Base-by-base conservation (phyloP, 1,140 invertebrate genomes). In the Trichomalopsis sarcophagae region DNA sequence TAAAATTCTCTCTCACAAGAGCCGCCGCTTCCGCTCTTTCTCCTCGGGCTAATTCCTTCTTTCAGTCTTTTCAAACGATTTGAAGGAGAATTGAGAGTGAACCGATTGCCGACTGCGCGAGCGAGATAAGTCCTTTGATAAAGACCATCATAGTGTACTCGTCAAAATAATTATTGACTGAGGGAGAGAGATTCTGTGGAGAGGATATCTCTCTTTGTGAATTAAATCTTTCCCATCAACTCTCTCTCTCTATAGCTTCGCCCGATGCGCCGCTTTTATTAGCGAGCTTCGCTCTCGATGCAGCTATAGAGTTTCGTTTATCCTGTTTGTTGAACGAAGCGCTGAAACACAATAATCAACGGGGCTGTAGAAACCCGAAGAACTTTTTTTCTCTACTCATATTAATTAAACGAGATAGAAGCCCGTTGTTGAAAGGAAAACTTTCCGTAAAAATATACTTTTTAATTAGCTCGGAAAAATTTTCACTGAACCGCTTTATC, bases 401-500 rank as follows among this genome's bases (percentile, higher is more conserved):
- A 44, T 44, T 44, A 44, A 44, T 10, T 44, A 44, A 44, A 10
- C 40, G 40, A 44, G 40, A 27, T 27, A 27, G 27, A 44, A 44
- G 10, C 40, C 40, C 27, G 27, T 27, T 27, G 40, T 44, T 44
- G 40, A 44, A 10, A 9, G 6, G 10, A 44, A 44, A 44, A 44
- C 40, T 44, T 44, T 44, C 7, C 10, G 7, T 44, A 36, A 36
- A 6, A 36, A 36, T 36, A 36, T 36, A 36, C 2, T 36, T 36
- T 36, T 36, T 36, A 36, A 36, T 36, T 36, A 4, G 33, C 33
- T 36, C 5, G 33, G 5, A 36, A 36, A 36, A 3, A 36, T 36
- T 6, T 36, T 36, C 33, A 36, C 33, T 14, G 17, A 62, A n/a
- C 2, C 21, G 55, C 2, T 86, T 88, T 88, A 88, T 89, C 55